These are phyloP conservation scores for Drosophila ustulata DNA, from an alignment of 2,888 invertebrate species.

Conservation along the genomic window DNA sequence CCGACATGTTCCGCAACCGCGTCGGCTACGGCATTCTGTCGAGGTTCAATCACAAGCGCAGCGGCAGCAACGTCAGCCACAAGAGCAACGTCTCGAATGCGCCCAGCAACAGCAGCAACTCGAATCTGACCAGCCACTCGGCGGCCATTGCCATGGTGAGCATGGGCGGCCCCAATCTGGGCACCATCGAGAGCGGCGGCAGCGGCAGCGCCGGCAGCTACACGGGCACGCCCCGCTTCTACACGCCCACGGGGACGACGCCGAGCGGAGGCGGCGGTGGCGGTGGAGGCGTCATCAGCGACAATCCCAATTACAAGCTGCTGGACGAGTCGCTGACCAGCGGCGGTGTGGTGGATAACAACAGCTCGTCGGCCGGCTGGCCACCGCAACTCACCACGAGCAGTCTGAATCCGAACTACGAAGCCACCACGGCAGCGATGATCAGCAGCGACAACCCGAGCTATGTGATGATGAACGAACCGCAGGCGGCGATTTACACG, in stretches of 20 bases:
- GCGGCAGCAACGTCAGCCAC: slow-evolving; percentile 80
- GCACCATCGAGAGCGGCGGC: slow-evolving; percentile 75
- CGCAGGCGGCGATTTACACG: slow-evolving; percentile 41
- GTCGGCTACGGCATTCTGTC: slow-evolving; percentile 47
- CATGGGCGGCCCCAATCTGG: slow-evolving; percentile 60
- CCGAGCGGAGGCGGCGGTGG: slow-evolving; percentile 45
- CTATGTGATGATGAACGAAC: slow-evolving; percentile 78
- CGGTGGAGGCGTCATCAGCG: slow-evolving; percentile 52
- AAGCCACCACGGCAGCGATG: slow-evolving; percentile 42
- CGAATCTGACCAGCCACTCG: slow-evolving; percentile 73
- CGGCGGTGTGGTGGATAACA: slow-evolving; percentile 29
- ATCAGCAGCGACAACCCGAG: slow-evolving; percentile 61
- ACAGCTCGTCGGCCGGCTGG: slow-evolving; percentile 12
- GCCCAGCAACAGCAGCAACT: slow-evolving; percentile 75
- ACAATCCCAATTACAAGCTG: slow-evolving; percentile 81
- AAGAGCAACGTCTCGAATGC: slow-evolving; percentile 80
- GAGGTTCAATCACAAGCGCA: slow-evolving; percentile 81
- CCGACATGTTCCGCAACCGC: slow-evolving; percentile 70
- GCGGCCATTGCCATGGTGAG: slow-evolving; percentile 63
- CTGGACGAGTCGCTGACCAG: slow-evolving; percentile 75
- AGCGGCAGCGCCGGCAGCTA: slow-evolving; percentile 82
- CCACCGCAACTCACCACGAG: slow-evolving; percentile 58
- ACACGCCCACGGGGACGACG: slow-evolving; percentile 63
- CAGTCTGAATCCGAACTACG: slow-evolving; percentile 78
- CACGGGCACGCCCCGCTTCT: slow-evolving; percentile 73